phyloP scores from a whole-genome alignment of 1,140 invertebrate species.

The Popillia japonica region DNA sequence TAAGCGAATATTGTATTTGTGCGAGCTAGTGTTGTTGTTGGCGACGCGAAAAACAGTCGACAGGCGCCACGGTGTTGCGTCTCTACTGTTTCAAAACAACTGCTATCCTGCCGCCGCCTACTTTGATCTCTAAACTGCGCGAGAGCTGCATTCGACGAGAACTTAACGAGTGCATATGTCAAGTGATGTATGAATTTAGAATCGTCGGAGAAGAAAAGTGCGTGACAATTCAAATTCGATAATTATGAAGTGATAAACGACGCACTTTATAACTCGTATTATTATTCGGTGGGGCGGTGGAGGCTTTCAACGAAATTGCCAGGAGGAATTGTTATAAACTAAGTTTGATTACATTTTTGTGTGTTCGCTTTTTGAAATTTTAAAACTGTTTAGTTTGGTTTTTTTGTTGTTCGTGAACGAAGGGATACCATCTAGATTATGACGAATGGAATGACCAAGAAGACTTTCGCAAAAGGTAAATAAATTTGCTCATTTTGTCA shows the following conservation, averaged over 20 bases:
- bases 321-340: too few relatives aligned
- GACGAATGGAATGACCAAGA: constrained; percentile 26
- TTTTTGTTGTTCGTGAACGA: neutral
- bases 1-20: neutral
- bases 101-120: neutral
- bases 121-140: neutral
- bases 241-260: neutral
- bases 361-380: too few relatives aligned
- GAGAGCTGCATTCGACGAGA: neutral
- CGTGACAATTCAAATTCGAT: neutral
- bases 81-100: constrained; percentile 14
- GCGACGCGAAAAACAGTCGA: neutral
- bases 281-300: too few relatives aligned
- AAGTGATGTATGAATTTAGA: neutral
- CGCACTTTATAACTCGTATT: too few relatives aligned
- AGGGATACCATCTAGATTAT: neutral
- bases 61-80: constrained; percentile 7
- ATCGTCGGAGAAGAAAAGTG: too few relatives aligned
- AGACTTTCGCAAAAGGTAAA: constrained; percentile 3
- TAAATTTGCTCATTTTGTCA: neutral
- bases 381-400: neutral
- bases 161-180: neutral
- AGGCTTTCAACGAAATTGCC: too few relatives aligned
- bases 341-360: too few relatives aligned
- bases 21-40: neutral